Evolutionary conservation across 2,113 vertebrate species (phyloP).

Genomic region (Phylloscopus trochiloides): DNA sequence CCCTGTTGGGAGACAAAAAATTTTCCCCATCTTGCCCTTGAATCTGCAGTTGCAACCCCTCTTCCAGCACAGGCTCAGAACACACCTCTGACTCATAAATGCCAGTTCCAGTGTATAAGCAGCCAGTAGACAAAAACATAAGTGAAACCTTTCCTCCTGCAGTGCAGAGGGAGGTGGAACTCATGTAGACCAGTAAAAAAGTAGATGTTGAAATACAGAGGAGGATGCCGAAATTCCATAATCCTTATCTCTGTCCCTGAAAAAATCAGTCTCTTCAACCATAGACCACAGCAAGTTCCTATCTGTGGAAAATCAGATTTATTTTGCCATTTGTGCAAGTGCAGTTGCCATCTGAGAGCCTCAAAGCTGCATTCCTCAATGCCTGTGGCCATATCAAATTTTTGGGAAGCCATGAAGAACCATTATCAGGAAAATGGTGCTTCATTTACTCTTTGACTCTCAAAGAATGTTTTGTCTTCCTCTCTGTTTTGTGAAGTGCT

Average conservation of each 20-base stretch:
- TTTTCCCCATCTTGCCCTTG: neutral
- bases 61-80: neutral
- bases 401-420: neutral
- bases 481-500: slow-evolving; percentile 52
- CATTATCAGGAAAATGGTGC: neutral
- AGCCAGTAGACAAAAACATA: neutral
- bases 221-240: neutral
- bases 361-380: neutral
- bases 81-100: neutral
- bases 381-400: neutral
- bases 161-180: neutral
- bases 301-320: neutral
- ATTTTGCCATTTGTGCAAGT: neutral
- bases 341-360: neutral
- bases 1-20: neutral
- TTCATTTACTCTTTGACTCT: slow-evolving; percentile 45
- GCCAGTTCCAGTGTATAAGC: neutral
- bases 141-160: neutral
- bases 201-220: neutral
- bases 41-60: neutral
- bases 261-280: neutral
- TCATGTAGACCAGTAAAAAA: neutral
- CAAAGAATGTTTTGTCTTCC: slow-evolving; percentile 45
- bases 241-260: neutral
- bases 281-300: neutral